Evolutionary conservation across 2,888 invertebrate genomes (phyloP).

Genomic region (Drepanosiphum platanoidis): DNA sequence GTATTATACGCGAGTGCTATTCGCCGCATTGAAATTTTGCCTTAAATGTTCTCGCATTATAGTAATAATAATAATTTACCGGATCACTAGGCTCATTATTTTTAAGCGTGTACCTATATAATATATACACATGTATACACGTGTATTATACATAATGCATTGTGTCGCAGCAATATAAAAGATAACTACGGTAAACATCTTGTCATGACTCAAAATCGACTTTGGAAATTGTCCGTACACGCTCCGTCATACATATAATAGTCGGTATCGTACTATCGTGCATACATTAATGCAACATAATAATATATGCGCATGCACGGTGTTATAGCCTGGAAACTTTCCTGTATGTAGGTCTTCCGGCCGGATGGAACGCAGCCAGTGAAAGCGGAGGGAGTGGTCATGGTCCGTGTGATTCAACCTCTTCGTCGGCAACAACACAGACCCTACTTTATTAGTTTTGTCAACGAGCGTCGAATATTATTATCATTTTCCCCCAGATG

Average conservation of each 20-base stretch:
- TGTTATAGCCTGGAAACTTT: conserved; percentile 57
- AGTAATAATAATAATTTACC: conserved; percentile 37
- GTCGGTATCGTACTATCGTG: conserved; percentile 21
- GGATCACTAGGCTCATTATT: conserved; percentile 46
- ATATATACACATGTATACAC: no score
- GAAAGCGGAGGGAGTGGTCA: conserved; percentile 62
- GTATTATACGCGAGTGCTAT: neutral
- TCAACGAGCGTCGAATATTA: conserved; percentile 10
- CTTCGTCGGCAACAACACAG: conserved; percentile 25
- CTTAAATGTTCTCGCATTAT: conserved; percentile 39
- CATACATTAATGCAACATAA: conserved; percentile 35
- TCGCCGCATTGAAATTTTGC: conserved; percentile 18
- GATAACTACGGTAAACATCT: conserved; percentile 15
- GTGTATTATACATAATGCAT: neutral
- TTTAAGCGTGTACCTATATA: conserved; percentile 1
- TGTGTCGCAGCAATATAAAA: conserved; percentile 4
- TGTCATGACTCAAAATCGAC: conserved; percentile 43
- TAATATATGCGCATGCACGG: conserved; percentile 47
- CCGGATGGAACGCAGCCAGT: conserved; percentile 61
- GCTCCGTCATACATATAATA: conserved; percentile 12
- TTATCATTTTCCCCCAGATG: conserved; percentile 17
- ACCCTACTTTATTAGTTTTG: conserved; percentile 46
- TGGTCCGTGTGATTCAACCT: conserved; percentile 56
- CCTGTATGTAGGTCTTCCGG: conserved; percentile 60
- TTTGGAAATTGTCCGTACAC: conserved; percentile 35